Evolutionary conservation across 2,888 invertebrate species (phyloP).

Genomic region (Harmothoe impar): DNA sequence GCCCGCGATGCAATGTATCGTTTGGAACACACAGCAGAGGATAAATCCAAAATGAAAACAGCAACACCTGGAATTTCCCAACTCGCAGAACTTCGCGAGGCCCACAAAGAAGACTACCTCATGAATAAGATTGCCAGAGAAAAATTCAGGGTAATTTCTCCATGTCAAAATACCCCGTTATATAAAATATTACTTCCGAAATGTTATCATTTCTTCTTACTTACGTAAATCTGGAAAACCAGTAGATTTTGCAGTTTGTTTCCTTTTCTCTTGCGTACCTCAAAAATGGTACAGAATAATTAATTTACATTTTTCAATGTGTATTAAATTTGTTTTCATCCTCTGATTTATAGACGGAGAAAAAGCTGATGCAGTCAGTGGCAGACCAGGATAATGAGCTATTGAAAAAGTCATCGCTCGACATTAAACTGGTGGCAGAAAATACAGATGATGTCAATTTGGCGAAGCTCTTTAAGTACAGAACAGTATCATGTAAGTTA

Average conservation of each 20-base stretch:
- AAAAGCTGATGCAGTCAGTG: constrained; percentile 89
- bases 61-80: constrained; percentile 86
- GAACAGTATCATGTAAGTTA: constrained; percentile 65
- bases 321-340: not conserved
- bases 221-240: not conserved
- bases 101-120: constrained; percentile 95
- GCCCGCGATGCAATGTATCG: constrained; percentile 99
- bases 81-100: constrained; percentile 90
- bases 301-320: too few relatives aligned
- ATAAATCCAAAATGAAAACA: constrained; percentile 74
- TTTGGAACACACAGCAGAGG: constrained; percentile 94
- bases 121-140: constrained; percentile 93
- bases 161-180: too few relatives aligned
- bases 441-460: constrained; percentile 90
- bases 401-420: constrained; percentile 89
- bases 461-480: constrained; percentile 84
- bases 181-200: not conserved
- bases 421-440: constrained; percentile 91
- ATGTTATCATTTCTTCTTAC: too few relatives aligned
- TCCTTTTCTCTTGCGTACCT: too few relatives aligned
- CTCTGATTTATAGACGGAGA: constrained; percentile 86
- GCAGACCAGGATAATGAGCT: constrained; percentile 89
- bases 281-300: too few relatives aligned
- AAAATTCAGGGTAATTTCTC: constrained; percentile 92
- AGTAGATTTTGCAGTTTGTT: not conserved